Evolutionary conservation across 1,140 invertebrate genomes (phyloP), one percentile per base, ranked within the genome.

Genomic region (Calliphora vicina): DNA sequence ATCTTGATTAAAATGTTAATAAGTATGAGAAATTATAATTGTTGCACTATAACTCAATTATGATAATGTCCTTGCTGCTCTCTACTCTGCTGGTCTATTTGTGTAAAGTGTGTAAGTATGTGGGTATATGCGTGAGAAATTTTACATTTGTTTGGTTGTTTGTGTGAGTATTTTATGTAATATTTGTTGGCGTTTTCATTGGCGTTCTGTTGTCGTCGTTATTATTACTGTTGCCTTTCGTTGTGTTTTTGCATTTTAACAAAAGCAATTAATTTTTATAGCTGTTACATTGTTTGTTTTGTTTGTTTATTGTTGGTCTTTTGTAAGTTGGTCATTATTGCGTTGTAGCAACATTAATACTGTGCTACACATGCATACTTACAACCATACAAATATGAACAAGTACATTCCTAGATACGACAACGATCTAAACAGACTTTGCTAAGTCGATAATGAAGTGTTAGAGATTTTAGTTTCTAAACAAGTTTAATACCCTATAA

Each of bases 31-130:
- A 35, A 76, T 42, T 76, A 42, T 76, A 76, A 42, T 76, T 76
- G 73, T 76, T 76, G 73, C 73, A 42, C 73, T 76, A 76, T 76
- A 76, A 76, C 27, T 76, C 73, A 35, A 42, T 76, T 76, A 76
- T 76, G 73, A 76, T 35, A 35, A 76, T 76, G 73, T 76, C 73
- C 29, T 76, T 29, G 73, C 20, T 76, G 73, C 23, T 25, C 29
- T 1, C 17, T 25, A 17, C 73, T n/a, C 12, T 43, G 42, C 12
- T 43, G 42, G 5, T 43, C 5, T 43, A 43, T 6, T 43, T 43
- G 42, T n/a, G n/a, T n/a, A n/a, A n/a, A n/a, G n/a, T n/a, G n/a
- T n/a, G n/a, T n/a, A n/a, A n/a, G n/a, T n/a, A 1, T 73, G 25
- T 35, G 1, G 1, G 72, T 74, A 26, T 74, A 12, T 71, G 4